A percentile compares a stretch with the other conserved stretches of the same genome.
Conservation (phyloP, 2,888 invertebrate genomes). For the Cylindroiulus punctatus region DNA sequence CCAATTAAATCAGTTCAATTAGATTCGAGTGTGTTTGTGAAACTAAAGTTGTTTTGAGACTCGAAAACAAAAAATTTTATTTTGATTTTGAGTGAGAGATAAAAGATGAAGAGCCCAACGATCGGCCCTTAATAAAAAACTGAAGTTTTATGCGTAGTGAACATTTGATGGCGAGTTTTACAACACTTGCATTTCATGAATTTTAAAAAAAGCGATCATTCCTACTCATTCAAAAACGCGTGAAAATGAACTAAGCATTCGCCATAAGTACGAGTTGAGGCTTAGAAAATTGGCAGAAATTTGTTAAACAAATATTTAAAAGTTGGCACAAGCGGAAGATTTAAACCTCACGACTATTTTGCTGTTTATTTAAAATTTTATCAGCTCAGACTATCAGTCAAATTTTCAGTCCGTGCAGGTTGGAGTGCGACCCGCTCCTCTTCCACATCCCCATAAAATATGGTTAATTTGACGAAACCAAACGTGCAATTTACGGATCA, state of each 20-base stretch:
- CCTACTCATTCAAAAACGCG: not conserved
- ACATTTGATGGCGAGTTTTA: no score
- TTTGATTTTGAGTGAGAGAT: no score
- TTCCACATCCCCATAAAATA: constrained; percentile 36
- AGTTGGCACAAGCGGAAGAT: not conserved
- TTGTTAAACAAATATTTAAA: not conserved
- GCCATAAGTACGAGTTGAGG: not conserved
- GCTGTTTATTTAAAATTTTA: not conserved
- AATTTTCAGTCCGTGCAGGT: constrained; percentile 6
- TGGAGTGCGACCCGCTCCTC: not conserved
- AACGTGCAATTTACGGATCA: constrained; percentile 42
- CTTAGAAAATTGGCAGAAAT: not conserved
- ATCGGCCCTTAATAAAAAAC: no score
- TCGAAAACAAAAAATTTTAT: no score
- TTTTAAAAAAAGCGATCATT: not conserved
- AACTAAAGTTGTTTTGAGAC: not conserved
- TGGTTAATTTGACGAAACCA: constrained; percentile 28
- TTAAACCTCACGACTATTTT: not conserved
- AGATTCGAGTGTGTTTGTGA: not conserved
- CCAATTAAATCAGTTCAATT: not conserved
- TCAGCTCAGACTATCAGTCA: not conserved
- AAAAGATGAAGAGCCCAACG: no score
- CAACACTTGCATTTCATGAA: not conserved
- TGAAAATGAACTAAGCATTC: not conserved
- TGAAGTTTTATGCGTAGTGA: no score